Conservation (phyloP, 1,140 invertebrate genomes). For the Asobara japonica region DNA sequence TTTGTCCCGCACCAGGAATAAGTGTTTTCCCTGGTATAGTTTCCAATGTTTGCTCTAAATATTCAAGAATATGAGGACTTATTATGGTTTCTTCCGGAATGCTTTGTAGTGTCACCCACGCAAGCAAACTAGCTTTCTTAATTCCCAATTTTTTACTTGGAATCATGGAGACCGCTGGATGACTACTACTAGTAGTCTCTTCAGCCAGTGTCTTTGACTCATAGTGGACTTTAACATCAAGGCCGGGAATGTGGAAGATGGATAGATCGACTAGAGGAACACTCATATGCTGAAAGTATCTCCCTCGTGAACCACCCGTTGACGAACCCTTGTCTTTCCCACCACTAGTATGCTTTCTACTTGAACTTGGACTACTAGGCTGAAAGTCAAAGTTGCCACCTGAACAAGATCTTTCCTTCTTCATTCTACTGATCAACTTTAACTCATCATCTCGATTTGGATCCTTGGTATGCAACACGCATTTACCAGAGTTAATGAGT, state of each 20-base stretch:
- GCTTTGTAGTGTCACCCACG: slow-evolving; percentile 95
- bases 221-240: slow-evolving; percentile 82
- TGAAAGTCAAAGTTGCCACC: slow-evolving; percentile 76
- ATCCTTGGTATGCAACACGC: slow-evolving; percentile 94
- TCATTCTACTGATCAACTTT: slow-evolving; percentile 70
- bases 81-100: slow-evolving; percentile 96
- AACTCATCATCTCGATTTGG: slow-evolving; percentile 76
- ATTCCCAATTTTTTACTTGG: slow-evolving; percentile 71
- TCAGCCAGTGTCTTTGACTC: slow-evolving; percentile 83
- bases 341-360: slow-evolving; percentile 62
- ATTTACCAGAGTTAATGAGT: slow-evolving; percentile 96
- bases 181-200: slow-evolving; percentile 60
- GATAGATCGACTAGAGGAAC: slow-evolving; percentile 80
- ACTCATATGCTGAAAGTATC: slow-evolving; percentile 62
- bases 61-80: slow-evolving; percentile 93
- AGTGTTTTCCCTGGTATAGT: slow-evolving; percentile 83
- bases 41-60: slow-evolving; percentile 93
- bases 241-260: slow-evolving; percentile 93
- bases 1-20: slow-evolving; percentile 59
- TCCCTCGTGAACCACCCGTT: slow-evolving; percentile 63
- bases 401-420: slow-evolving; percentile 77
- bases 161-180: slow-evolving; percentile 48
- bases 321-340: slow-evolving; percentile 64
- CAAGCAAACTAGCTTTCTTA: slow-evolving; percentile 93
- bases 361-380: slow-evolving; percentile 66